Base-by-base conservation (phyloP, 1,140 invertebrate genomes). In the Capitella teleta region DNA sequence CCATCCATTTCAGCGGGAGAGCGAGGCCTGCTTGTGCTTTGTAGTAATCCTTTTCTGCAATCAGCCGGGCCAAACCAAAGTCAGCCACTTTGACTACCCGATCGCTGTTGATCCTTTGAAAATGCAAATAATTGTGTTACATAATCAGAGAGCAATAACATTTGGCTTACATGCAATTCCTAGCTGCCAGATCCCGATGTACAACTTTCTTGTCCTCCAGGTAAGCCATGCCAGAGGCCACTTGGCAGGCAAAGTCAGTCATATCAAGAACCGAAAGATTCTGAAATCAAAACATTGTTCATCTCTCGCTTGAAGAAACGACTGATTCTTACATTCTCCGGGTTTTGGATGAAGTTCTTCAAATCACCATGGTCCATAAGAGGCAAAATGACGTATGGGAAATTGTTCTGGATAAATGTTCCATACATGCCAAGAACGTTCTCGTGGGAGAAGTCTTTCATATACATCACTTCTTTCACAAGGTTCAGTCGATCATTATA, bases 211-310 rank as follows among this genome's bases (percentile, higher is more conserved):
- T 88, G 10, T 85, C 84, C 18, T 90, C 77, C 28, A 98, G 74
- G 71, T 97, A 98, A 0, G 90, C 85, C 94, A 98, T 98, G 28
- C 94, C 94, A 73, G 98, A 93, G 12, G 92, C 90, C 63, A 98
- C 95, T 73, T 98, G 89, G 45, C 85, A 82, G 14, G 93, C 91
- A 91, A 97, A 97, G 53, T 67, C 63, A 42, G 66, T 59, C 25
- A 73, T 69, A 49, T 73, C 56, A 25, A 60, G 79, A 36, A 86
- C 65, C 1, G 82, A 82, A 12, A 86, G 87, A 26, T 86, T 85
- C 46, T 78, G 74, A 53, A 52, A 52, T 32, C 62, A 58, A 37
- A 64, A 18, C 10, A 19, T 21, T n/a, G 25, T 10, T n/a, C 38
- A 10, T 21, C 14, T 61, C 30, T 75, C 10, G 6, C 16, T 38